Evolutionary conservation across 2,113 vertebrate species (phyloP), one percentile per base, ranked within the genome.

Genomic region (Myocastor coypus): DNA sequence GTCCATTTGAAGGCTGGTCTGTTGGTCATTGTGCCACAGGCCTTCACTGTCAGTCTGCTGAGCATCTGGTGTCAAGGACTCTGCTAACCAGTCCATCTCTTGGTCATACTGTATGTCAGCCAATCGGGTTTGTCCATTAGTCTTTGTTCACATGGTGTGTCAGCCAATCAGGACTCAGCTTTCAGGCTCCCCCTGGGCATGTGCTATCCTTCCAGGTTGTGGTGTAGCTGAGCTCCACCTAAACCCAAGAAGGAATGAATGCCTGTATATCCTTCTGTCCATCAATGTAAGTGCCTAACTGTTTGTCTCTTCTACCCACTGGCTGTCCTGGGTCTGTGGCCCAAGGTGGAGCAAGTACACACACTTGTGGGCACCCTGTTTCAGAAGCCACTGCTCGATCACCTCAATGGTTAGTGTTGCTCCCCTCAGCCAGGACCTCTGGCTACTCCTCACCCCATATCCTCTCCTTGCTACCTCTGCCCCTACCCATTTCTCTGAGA

Each of bases 391-490:
- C 96, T 98, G 83, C 63, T 97, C 40, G 30, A 95, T 52, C 97
- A 98, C 40, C 40, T 98, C 86, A 98, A 98, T 10, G 97, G 98
- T 98, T 68, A 96, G 96, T 40, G 24, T n/a, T 22, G 10, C 52
- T 61, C 42, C 32, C 2, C 0, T 37, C 10, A 1, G 4, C 1
- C 4, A 14, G 34, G n/a, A 37, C 14, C 55, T 22, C 11, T 16
- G 66, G 5, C 16, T 13, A 57, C 20, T 55, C 20, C 37, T 12
- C 61, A 42, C 17, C 30, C 24, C 34, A 46, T 11, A 22, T 6
- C 63, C 1, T 20, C 19, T 11, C 55, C 22, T 20, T 5, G 37
- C 81, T 10, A 4, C 71, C 50, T 40, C 0, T 0, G 32, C 16
- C 32, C n/a, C 11, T 26, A 24, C 28, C 30, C 7, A 24, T 37